Evolutionary conservation across 2,888 invertebrate species (phyloP), one percentile per base, ranked within the genome.

Genomic region (Tetanocera ferruginea): DNA sequence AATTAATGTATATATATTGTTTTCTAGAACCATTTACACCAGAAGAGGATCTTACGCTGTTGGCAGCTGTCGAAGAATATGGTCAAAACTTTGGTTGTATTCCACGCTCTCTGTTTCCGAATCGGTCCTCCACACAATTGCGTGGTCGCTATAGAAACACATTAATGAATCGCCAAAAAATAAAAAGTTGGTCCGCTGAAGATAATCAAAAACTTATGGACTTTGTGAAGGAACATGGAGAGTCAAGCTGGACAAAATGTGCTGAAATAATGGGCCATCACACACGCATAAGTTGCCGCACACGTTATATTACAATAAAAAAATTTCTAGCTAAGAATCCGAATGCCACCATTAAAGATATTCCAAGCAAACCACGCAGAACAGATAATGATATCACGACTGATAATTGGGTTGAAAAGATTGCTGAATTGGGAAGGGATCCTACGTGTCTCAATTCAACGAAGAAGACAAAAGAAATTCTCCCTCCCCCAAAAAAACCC

Each of bases 11-110:
- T 74, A 19, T 17, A 19, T 52, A 66, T 77, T 77, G 25, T 19
- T 5, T 78, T 79, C 31, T n/a, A 89, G 89, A 76, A 6, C 82
- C 83, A 80, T 95, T 95, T 85, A 91, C 93, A 0, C 87, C 90
- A 1, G 93, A 92, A 77, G 95, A 95, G 88, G 94, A 95, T 86
- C 87, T 92, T 11, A 90, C 93, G 1, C 88, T 95, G 28, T 85
- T 93, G n/a, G 91, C 93, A 9, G 92, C 93, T 78, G 90, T 92
- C 0, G 89, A 91, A 62, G 91, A 92, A 81, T 94, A 92, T 87
- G 94, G 94, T 0, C 85, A 86, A 0, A 91, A 93, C 83, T 95
- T 92, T 83, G 83, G 85, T 17, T 91, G 90, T 82, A 92, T 92
- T 83, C 92, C 94, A 28, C 86, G 91, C 0, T 86, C 90, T 11